phyloP scores from a whole-genome alignment of 2,888 invertebrate species.

The Dryobotodes eremita region DNA sequence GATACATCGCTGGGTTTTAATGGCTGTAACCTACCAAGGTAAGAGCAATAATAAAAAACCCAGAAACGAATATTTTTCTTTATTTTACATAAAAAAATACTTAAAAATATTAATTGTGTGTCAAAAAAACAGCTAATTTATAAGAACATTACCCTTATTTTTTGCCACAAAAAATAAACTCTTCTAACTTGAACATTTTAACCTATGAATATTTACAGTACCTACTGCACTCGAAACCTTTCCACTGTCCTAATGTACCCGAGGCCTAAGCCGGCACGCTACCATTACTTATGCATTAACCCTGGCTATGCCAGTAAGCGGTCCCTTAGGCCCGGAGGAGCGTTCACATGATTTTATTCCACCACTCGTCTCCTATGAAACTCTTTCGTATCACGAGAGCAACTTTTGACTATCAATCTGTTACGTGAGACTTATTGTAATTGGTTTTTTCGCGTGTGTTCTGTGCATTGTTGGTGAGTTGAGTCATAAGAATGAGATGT shows the following conservation, averaged over 20 bases:
- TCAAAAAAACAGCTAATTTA: neutral
- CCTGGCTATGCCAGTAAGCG: slow-evolving; percentile 87
- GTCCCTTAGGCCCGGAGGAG: slow-evolving; percentile 83
- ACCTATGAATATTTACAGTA: slow-evolving; percentile 58
- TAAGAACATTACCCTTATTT: neutral
- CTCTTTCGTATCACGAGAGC: slow-evolving; percentile 66
- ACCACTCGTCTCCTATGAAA: slow-evolving; percentile 72
- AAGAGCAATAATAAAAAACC: neutral
- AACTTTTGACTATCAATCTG: slow-evolving; percentile 77
- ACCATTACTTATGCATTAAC: slow-evolving; percentile 92
- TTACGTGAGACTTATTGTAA: slow-evolving; percentile 70
- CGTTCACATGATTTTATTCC: slow-evolving; percentile 82
- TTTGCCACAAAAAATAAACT: slow-evolving; percentile 13
- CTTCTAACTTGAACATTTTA: slow-evolving; percentile 52
- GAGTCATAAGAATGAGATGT: neutral
- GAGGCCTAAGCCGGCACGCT: slow-evolving; percentile 68
- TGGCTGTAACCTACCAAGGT: neutral
- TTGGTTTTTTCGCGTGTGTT: slow-evolving; percentile 58
- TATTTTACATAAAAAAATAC: neutral
- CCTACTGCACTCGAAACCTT: slow-evolving; percentile 48
- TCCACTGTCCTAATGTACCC: slow-evolving; percentile 63
- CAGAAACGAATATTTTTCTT: neutral
- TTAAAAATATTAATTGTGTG: neutral
- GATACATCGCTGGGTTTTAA: slow-evolving; percentile 16
- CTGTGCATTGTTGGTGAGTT: slow-evolving; percentile 18